phyloP scores from a whole-genome alignment of 2,113 vertebrate species.

The Etia nguti region DNA sequence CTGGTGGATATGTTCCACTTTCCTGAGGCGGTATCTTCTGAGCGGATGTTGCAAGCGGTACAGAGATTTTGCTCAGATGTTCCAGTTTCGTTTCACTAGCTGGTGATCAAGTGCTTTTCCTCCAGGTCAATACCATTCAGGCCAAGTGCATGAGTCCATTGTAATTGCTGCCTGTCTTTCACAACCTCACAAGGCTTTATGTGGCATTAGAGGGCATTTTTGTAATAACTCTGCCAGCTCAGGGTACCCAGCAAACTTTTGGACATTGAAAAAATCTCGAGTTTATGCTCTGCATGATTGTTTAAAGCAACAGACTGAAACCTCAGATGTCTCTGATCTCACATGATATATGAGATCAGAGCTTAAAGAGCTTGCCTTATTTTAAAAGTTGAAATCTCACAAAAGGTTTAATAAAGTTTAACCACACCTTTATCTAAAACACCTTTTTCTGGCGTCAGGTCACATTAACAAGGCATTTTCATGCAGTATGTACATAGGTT shows the following conservation, averaged over 20 bases:
- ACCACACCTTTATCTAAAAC: not conserved
- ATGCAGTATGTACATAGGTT: slow-evolving; percentile 41
- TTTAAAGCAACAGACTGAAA: not conserved
- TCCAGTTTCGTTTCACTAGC: slow-evolving; percentile 13
- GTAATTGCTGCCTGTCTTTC: slow-evolving; percentile 1
- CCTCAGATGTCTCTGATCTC: not conserved
- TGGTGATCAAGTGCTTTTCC: slow-evolving; percentile 12
- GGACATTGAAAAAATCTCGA: not conserved
- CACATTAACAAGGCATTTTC: slow-evolving; percentile 10
- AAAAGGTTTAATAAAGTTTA: not conserved
- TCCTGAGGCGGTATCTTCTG: not conserved
- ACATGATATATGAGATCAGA: not conserved
- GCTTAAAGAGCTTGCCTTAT: not conserved
- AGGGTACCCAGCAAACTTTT: not conserved
- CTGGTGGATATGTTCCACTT: slow-evolving; percentile 3
- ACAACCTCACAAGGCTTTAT: not conserved
- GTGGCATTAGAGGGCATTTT: not conserved
- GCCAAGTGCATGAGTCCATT: slow-evolving; percentile 2
- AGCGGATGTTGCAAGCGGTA: not conserved
- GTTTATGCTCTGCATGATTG: not conserved
- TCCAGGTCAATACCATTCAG: slow-evolving; percentile 12
- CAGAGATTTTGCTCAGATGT: slow-evolving; percentile 30
- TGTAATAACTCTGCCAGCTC: not conserved
- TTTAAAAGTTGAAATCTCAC: not conserved
- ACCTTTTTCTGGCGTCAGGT: not conserved